These are phyloP conservation scores for Conistra vaccinii DNA, from an alignment of 2,888 invertebrate species.

Conservation along the genomic window DNA sequence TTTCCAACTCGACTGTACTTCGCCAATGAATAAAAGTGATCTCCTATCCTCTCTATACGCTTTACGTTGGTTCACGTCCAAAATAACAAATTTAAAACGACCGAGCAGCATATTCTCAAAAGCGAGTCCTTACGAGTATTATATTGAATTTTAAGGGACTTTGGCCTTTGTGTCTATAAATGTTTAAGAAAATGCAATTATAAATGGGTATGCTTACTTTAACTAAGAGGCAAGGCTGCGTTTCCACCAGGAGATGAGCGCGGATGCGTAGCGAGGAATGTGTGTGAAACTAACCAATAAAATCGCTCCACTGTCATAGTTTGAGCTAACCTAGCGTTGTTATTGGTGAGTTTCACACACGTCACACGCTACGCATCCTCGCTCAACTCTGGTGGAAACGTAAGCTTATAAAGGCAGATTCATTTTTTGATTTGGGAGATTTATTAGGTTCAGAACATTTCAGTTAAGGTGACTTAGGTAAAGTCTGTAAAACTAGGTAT, in stretches of 20 bases:
- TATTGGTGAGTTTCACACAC: no score
- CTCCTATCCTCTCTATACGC: slow-evolving; percentile 49
- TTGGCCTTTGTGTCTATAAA: slow-evolving; percentile 19
- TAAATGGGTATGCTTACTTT: background rate
- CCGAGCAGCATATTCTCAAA: slow-evolving; percentile 34
- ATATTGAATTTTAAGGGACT: slow-evolving; percentile 23
- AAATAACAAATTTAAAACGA: slow-evolving; percentile 72
- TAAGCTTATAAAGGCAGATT: background rate
- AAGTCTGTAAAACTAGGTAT: background rate
- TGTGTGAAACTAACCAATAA: no score
- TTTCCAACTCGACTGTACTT: slow-evolving; percentile 50
- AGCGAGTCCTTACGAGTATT: slow-evolving; percentile 21
- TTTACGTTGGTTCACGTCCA: slow-evolving; percentile 71
- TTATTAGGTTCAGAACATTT: background rate
- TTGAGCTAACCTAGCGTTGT: no score
- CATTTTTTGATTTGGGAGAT: no score
- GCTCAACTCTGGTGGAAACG: no score
- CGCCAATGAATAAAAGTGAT: slow-evolving; percentile 67
- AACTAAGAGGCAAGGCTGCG: no score
- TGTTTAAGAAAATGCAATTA: slow-evolving; percentile 17
- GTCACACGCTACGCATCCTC: no score
- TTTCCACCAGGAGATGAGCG: no score
- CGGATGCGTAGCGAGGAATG: no score
- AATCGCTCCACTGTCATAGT: no score
- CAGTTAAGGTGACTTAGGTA: background rate